Evolutionary conservation across 2,888 invertebrate species (phyloP), one percentile per base, ranked within the genome.

Genomic region (Gonocerus acuteangulatus): DNA sequence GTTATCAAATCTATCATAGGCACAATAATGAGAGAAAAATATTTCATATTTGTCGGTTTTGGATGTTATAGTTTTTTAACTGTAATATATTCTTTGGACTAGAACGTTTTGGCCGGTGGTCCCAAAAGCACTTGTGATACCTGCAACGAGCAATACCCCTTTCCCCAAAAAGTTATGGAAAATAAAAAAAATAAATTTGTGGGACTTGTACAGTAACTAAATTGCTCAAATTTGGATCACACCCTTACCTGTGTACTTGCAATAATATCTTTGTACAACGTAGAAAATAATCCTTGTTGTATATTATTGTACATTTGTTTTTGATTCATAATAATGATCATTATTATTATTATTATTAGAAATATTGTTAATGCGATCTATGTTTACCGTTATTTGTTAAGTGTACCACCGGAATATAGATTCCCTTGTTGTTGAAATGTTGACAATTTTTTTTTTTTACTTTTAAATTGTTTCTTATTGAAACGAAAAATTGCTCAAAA

Each of bases 271-370:
- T 56, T 56, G 56, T 56, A 56, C 56, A 56, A 56, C 44, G 22
- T 56, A 44, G 56, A 56, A 32, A 11, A 44, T 56, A 56, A 56
- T 39, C 39, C 44, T 56, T 56, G 56, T 56, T 56, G 56, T 56
- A 56, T 39, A 56, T 56, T 56, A 39, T 42, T 56, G 56, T 56
- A 56, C 22, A 56, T 56, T 56, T 56, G 56, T 56, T 56, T 56
- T 56, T 15, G 39, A 15, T 56, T 44, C 16, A 44, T 44, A n/a
- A n/a, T n/a, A n/a, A n/a, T n/a, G n/a, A n/a, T n/a, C n/a, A n/a
- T n/a, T n/a, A n/a, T 44, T 6, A 39, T 39, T 42, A 56, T 56
- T 34, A 51, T 51, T 39, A 56, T 56, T 56, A 44, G 22, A 44
- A 39, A 32, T 44, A 56, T 56, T 56, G 56, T 56, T 56, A 56